Conservation (phyloP, 2,888 invertebrate species). For the Neocrepidodera transversa region DNA sequence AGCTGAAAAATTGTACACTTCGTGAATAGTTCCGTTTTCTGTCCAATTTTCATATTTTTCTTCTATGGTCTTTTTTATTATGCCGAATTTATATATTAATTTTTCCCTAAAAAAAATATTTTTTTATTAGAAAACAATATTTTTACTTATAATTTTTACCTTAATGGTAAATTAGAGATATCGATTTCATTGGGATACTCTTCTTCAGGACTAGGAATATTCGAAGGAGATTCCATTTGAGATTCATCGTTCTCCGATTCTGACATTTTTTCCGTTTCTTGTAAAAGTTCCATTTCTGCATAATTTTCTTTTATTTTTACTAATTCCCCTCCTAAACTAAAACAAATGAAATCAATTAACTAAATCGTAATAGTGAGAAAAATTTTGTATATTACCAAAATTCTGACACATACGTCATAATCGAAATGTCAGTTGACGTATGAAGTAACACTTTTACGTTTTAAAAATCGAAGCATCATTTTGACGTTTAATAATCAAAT, state of each 20-base stretch:
- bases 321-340: conserved; percentile 56
- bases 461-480: no score
- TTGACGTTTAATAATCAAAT: no score
- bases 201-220: conserved; percentile 36
- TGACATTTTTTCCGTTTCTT: conserved; percentile 29
- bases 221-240: conserved; percentile 10
- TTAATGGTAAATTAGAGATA: conserved; percentile 31
- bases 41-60: conserved; percentile 47
- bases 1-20: conserved; percentile 53
- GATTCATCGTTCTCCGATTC: conserved; percentile 30
- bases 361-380: no score
- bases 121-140: background rate
- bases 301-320: conserved; percentile 57
- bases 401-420: no score
- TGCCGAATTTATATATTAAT: conserved; percentile 39
- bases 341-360: conserved; percentile 8
- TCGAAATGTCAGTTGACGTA: no score
- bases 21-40: conserved; percentile 50
- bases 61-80: conserved; percentile 40
- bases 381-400: no score
- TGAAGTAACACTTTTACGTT: no score
- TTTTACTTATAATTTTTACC: conserved; percentile 26
- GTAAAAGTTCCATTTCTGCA: conserved; percentile 38
- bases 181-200: conserved; percentile 26
- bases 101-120: conserved; percentile 39